Evolutionary conservation across 2,113 vertebrate genomes (phyloP).

Genomic region (Castor canadensis): DNA sequence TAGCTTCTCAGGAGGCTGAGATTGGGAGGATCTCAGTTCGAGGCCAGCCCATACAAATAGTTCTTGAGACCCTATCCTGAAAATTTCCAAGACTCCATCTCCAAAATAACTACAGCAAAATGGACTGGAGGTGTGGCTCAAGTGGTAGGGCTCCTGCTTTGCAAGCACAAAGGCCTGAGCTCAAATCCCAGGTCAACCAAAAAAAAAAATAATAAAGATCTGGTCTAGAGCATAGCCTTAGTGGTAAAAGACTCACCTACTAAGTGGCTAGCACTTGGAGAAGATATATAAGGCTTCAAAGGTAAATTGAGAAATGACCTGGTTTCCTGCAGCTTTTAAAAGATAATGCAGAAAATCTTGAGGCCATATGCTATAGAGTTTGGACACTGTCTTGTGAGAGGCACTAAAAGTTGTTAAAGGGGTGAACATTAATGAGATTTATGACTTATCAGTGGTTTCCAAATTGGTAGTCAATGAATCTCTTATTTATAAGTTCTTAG

Average conservation of each 20-base stretch:
- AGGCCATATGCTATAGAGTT: not conserved
- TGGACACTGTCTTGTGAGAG: not conserved
- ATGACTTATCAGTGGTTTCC: not conserved
- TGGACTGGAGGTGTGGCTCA: no score
- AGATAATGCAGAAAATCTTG: not conserved
- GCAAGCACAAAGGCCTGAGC: no score
- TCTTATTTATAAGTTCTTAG: not conserved
- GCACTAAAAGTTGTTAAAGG: not conserved
- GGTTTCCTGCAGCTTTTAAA: not conserved
- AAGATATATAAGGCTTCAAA: not conserved
- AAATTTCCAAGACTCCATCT: no score
- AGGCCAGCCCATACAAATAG: no score
- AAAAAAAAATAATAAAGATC: no score
- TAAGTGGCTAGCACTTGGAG: not conserved
- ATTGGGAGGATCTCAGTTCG: no score
- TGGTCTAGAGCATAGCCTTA: not conserved
- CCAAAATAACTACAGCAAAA: no score
- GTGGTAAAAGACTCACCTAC: not conserved
- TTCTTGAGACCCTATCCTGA: no score
- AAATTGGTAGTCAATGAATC: not conserved
- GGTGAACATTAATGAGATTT: not conserved
- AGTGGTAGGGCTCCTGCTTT: no score
- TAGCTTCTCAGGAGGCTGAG: no score
- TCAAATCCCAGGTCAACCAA: no score
- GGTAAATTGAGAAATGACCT: not conserved